Conservation (phyloP, 2,797 vertebrate species). For the Sebastes variabilis region DNA sequence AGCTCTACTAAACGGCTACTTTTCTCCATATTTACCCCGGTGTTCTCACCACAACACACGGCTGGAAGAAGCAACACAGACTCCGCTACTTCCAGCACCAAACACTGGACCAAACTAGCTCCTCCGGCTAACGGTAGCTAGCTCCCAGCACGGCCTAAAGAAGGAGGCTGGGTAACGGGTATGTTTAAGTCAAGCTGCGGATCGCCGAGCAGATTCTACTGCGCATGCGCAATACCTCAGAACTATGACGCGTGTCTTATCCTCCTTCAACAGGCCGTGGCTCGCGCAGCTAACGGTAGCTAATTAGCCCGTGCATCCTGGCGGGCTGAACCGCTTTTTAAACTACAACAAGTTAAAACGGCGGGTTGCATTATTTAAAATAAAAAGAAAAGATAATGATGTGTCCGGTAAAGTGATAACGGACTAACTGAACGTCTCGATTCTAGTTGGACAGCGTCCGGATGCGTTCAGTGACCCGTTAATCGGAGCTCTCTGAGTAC, state of each 20-base stretch:
- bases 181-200: too few species aligned
- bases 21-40: slow-evolving; percentile 57
- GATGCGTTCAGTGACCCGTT: slow-evolving; percentile 23
- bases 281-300: slow-evolving; percentile 35
- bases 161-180: too few species aligned
- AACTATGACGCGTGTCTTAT: too few species aligned
- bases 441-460: not conserved
- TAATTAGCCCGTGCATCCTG: slow-evolving; percentile 33
- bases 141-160: not conserved
- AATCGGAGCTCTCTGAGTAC: not conserved
- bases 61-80: slow-evolving; percentile 3
- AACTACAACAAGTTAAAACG: not conserved
- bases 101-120: slow-evolving; percentile 36
- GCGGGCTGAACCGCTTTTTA: not conserved
- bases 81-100: slow-evolving; percentile 11
- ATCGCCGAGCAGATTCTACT: too few species aligned
- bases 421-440: not conserved
- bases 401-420: not conserved
- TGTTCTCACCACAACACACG: not conserved
- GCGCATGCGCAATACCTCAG: too few species aligned
- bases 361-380: rapidly evolving
- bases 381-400: rapidly evolving
- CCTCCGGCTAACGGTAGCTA: slow-evolving; percentile 43
- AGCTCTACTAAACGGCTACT: slow-evolving; percentile 51
- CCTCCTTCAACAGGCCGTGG: too few species aligned